These are phyloP conservation scores for Peromyscus nudipes DNA, from an alignment of 2,797 vertebrate species.

Conservation along the genomic window DNA sequence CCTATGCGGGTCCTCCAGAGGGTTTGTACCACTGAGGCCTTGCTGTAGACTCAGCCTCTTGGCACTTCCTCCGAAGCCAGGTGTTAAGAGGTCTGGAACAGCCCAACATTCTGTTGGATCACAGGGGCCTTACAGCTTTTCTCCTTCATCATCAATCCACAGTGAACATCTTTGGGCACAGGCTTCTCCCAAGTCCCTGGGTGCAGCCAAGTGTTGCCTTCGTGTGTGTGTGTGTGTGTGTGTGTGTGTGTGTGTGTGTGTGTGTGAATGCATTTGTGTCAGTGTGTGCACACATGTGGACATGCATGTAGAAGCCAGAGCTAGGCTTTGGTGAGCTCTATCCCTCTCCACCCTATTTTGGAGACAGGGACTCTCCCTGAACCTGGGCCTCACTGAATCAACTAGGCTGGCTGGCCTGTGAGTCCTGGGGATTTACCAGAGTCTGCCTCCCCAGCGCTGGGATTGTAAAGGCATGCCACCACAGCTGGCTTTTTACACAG, in stretches of 20 bases:
- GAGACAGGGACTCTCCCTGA: not conserved
- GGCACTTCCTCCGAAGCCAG: constrained; percentile 17
- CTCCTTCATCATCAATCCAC: not conserved
- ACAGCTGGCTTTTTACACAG: not conserved
- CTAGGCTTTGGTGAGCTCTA: not conserved
- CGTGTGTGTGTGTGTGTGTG: not conserved
- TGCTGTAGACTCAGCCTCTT: not conserved
- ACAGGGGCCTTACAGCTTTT: fast-evolving
- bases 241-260: not conserved
- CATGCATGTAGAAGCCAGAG: not conserved
- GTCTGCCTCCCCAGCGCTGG: not conserved
- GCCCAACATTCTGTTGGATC: not conserved
- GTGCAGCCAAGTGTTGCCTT: not conserved
- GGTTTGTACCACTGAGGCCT: not conserved
- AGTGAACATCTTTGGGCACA: not conserved
- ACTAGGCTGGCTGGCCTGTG: not conserved
- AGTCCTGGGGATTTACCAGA: not conserved
- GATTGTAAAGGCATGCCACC: not conserved
- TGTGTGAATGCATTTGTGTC: not conserved
- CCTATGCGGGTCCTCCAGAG: not conserved
- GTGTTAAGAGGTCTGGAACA: not conserved
- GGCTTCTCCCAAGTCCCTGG: not conserved
- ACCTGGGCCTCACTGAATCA: not conserved
- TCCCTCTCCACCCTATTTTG: not conserved
- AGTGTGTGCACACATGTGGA: not conserved